Evolutionary conservation across 2,888 invertebrate genomes (phyloP), one percentile per base, ranked within the genome.

Genomic region (Eurois occulta): DNA sequence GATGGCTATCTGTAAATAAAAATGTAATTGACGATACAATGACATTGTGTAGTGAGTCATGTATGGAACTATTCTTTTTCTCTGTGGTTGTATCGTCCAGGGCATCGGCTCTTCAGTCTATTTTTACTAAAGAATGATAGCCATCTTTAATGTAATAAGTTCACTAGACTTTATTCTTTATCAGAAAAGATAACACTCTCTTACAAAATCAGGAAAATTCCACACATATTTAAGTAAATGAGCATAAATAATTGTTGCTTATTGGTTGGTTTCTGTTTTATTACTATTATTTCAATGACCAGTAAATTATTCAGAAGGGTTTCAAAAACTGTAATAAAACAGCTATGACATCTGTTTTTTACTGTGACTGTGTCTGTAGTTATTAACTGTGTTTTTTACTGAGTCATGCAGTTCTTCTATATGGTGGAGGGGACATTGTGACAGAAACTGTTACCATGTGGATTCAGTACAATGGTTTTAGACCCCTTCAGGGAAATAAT

Each of bases 1-100:
- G 76, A 85, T 81, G 68, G 58, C 64, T 85, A 88, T 86, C 84
- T 62, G 5, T 43, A 41, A 73, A 75, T 69, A 80, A 41, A 66
- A 66, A 73, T 38, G 21, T 48, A 35, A 43, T 8, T n/a, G 21
- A 48, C 16, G 28, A 46, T 46, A 65, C n/a, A 32, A 32, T 48
- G 55, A 66, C 43, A 81, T 73, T 66, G 48, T 24, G 18, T 0
- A 4, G 48, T 64, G n/a, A 46, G 21, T 35, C 41, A 52, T 60
- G 18, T 62, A 10, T 21, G 18, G 35, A 38, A 60, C 24, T 1
- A 1, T 24, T 58, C n/a, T 55, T 72, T 75, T 74, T 16, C 4
- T 38, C 7, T 28, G 10, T 35, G 43, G 2, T 46, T 43, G 8
- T 72, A 11, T 35, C 8, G 5, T 2, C 24, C 28, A 38, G 32